Evolutionary conservation across 2,113 vertebrate species (phyloP).

Genomic region (Saguinus midas): DNA sequence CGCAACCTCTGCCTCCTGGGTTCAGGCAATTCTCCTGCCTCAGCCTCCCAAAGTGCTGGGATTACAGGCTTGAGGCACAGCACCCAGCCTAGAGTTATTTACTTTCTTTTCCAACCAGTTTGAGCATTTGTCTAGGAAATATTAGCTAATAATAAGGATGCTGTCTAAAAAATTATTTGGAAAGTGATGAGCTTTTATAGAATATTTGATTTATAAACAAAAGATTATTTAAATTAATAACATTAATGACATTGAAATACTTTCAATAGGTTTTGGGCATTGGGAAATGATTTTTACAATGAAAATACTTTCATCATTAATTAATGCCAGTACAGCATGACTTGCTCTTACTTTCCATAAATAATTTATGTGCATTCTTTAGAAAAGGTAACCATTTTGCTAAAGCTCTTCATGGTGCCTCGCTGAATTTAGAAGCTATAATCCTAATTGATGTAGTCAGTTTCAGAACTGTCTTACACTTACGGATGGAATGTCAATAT

Average conservation of each 20-base stretch:
- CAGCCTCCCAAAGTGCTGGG: neutral
- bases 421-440: conserved; percentile 20
- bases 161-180: neutral
- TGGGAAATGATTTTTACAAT: conserved; percentile 27
- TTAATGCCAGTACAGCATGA: neutral
- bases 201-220: neutral
- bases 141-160: neutral
- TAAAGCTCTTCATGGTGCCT: neutral
- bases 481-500: neutral
- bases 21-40: too few relatives aligned
- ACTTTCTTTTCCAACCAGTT: neutral
- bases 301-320: neutral
- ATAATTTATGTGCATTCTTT: conserved; percentile 2
- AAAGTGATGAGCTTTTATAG: neutral
- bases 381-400: neutral
- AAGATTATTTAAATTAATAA: conserved; percentile 32
- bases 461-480: neutral
- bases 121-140: neutral
- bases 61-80: neutral
- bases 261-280: neutral
- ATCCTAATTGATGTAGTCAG: neutral
- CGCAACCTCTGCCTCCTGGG: too few relatives aligned
- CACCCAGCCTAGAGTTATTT: neutral
- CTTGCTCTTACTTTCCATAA: conserved; percentile 1
- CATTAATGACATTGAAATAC: conserved; percentile 12